Base-by-base conservation (phyloP, 1,140 invertebrate genomes). In the Zaprionus kolodkinae region DNA sequence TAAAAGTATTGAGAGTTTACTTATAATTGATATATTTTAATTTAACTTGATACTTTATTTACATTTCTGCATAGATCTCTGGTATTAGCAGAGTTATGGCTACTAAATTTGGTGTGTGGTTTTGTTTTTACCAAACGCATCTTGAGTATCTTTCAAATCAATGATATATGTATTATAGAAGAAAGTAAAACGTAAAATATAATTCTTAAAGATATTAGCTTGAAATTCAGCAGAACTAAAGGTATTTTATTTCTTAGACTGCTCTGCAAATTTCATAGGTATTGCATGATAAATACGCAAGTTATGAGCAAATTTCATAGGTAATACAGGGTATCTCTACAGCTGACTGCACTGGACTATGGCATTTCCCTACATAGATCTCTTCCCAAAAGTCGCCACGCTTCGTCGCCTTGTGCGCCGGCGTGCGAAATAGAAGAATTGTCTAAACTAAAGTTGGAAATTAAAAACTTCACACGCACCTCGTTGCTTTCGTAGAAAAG, bases 391-490 rank as follows among this genome's bases (percentile, higher is more conserved):
- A 36, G 72, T 67, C 59, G 84, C 55, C 74, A 88, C 80, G 84
- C 77, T 87, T 88, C 83, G 83, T 70, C 83, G 80, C 83, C 80
- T 73, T 77, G 61, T 61, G 74, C 66, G 72, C 55, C 66, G 54
- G 55, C 25, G 78, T 67, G 69, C 59, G 75, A 74, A 68, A 81
- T 75, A 82, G 71, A 71, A 72, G 83, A 88, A 87, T 83, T 88
- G 83, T 87, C 84, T 72, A 87, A 88, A 88, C 83, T 88, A 88
- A 83, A 78, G 83, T 83, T 78, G 83, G 76, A 88, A 83, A 87
- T 87, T 87, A 87, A 87, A 87, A 87, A 87, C 80, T 87, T 87
- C 83, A 87, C 83, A 87, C 83, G 83, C 83, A 87, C 79, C 72
- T 72, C 35, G 54, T 50, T 17, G 43, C 70, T 66, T 54, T 61